These are phyloP conservation scores for Mobula hypostoma DNA, from an alignment of 2,113 vertebrate species.

Conservation along the genomic window DNA sequence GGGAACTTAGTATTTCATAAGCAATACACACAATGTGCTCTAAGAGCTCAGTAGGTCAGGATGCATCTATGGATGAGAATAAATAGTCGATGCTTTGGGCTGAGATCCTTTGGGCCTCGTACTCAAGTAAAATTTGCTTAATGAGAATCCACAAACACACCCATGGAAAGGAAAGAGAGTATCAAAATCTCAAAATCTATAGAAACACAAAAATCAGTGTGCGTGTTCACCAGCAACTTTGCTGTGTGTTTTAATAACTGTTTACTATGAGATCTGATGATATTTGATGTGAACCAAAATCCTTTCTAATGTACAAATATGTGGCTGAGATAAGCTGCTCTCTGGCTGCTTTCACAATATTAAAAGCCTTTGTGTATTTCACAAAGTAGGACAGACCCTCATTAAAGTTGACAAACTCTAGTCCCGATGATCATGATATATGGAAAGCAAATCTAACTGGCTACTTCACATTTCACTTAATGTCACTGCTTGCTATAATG, in stretches of 20 bases:
- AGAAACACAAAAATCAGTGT: neutral
- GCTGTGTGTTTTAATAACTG: neutral
- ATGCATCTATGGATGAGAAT: too few species aligned
- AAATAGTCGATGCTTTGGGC: too few species aligned
- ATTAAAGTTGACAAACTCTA: neutral
- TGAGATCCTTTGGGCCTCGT: too few species aligned
- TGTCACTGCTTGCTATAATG: neutral
- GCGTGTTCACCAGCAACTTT: neutral
- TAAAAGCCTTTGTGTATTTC: neutral
- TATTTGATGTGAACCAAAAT: neutral
- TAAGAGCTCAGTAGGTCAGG: too few species aligned
- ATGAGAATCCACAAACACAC: neutral
- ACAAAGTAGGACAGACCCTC: neutral
- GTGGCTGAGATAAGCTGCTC: neutral
- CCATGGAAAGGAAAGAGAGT: neutral
- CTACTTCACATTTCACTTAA: constrained; percentile 18
- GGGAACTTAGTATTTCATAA: neutral
- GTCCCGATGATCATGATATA: neutral
- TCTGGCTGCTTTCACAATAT: neutral
- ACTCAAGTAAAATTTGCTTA: neutral
- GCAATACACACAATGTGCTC: too few species aligned
- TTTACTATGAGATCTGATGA: neutral
- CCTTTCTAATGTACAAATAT: neutral
- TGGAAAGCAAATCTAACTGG: neutral
- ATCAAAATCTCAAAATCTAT: constrained; percentile 4